Evolutionary conservation across 2,113 vertebrate species (phyloP).

Genomic region (Hymenochirus boettgeri): DNA sequence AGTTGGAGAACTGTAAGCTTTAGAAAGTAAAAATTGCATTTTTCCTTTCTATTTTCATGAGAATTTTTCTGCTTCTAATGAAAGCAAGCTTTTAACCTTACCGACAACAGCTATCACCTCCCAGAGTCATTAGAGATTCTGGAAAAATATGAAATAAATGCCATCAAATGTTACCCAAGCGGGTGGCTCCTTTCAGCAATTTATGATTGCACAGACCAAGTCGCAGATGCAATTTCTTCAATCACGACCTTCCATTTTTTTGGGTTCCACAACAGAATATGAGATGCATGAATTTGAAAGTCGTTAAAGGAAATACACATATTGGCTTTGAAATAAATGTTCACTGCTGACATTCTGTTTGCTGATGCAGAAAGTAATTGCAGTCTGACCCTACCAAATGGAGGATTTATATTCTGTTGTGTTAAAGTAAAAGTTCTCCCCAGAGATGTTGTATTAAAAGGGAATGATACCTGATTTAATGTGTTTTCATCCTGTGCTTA

Average conservation of each 20-base stretch:
- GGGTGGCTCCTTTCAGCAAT: constrained; percentile 21
- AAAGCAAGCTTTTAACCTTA: constrained; percentile 19
- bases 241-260: constrained; percentile 17
- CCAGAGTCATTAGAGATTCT: constrained; percentile 24
- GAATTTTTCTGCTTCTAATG: constrained; percentile 20
- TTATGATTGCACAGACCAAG: constrained; percentile 17
- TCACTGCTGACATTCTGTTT: constrained; percentile 21
- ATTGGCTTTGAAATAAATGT: constrained; percentile 33
- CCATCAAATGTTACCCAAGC: constrained; percentile 28
- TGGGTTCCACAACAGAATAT: constrained; percentile 22
- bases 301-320: constrained; percentile 14
- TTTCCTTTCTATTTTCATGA: constrained; percentile 6
- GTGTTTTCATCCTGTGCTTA: constrained; percentile 28
- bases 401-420: constrained; percentile 15
- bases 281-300: constrained; percentile 29
- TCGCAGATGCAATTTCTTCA: constrained; percentile 23
- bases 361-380: constrained; percentile 12
- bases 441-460: constrained; percentile 22
- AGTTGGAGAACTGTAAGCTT: no score
- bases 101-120: constrained; percentile 5
- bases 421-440: constrained; percentile 20
- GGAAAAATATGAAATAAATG: constrained; percentile 26
- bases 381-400: constrained; percentile 28
- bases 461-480: constrained; percentile 21
- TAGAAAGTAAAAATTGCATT: no score